Base-by-base conservation (phyloP, 1,140 invertebrate genomes). In the Zaprionus kolodkinae region DNA sequence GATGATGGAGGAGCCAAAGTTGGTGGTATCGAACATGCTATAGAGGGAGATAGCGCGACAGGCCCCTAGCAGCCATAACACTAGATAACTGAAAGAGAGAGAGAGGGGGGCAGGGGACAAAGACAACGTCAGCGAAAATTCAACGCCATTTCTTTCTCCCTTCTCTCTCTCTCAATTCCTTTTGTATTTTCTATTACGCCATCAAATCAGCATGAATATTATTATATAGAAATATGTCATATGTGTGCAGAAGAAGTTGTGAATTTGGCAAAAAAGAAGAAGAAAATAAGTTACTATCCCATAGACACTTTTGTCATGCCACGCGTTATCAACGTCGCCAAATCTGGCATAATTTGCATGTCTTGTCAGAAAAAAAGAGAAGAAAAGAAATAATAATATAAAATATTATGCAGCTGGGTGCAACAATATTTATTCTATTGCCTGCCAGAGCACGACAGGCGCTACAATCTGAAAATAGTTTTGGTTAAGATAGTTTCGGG, bases 121-220 rank as follows among this genome's bases (percentile, higher is more conserved):
- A 61, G 71, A 64, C 66, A 71, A 66, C 76, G 79, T 88, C 76
- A 87, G 84, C 84, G 72, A 79, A 73, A 87, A 87, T 56, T 59
- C 72, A 79, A 61, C 76, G 69, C 76, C 83, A 82, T 77, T 88
- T 76, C 76, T 72, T 79, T 76, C 65, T 70, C 21, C 5, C 52
- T 45, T n/a, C 59, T 60, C 61, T 45, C 56, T 12, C 17, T 71
- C 25, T 48, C 45, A 11, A 33, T 59, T 10, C 30, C n/a, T 72
- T 75, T 67, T 75, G 25, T 43, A 9, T 81, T 79, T 79, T 83
- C 63, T 72, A 64, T 70, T 80, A 71, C 80, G 74, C 72, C 81
- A 87, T 84, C 80, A 88, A 87, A 87, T 86, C 86, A 86, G 79
- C 83, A 86, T 86, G 81, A 78, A 88, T 88, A 87, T 88, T 87